Evolutionary conservation across 2,113 vertebrate genomes (phyloP).

Genomic region (Phasianus colchicus): DNA sequence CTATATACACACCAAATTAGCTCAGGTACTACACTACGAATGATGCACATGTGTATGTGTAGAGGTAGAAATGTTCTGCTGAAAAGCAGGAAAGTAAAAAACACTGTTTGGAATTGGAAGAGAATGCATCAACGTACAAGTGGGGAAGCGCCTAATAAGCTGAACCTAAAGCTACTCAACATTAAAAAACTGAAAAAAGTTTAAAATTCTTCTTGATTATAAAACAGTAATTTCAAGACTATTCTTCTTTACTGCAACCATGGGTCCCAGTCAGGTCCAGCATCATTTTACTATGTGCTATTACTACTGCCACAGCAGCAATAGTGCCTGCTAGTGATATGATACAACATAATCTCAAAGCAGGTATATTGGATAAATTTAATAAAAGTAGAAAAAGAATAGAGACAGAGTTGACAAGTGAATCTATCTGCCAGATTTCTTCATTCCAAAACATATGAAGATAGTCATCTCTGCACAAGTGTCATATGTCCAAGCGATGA

Average conservation of each 20-base stretch:
- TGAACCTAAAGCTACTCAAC: not conserved
- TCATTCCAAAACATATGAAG: not conserved
- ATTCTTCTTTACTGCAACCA: not conserved
- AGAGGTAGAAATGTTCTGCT: not conserved
- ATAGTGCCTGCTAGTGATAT: not conserved
- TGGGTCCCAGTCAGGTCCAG: not conserved
- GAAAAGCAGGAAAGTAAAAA: not conserved
- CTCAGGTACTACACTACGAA: too few species aligned
- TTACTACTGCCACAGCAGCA: not conserved
- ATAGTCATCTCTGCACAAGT: not conserved
- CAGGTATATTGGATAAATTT: not conserved
- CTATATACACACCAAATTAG: not conserved
- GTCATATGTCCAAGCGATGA: not conserved
- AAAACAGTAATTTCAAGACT: not conserved
- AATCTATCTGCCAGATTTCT: not conserved
- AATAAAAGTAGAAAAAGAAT: not conserved
- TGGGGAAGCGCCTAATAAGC: not conserved
- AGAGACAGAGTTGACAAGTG: not conserved
- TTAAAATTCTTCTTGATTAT: not conserved
- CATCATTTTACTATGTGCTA: not conserved
- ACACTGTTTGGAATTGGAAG: not conserved
- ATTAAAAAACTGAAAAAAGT: not conserved
- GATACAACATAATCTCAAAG: fast-evolving
- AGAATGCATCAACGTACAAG: not conserved
- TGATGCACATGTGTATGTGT: fast-evolving